Conservation (phyloP, 2,113 vertebrate species). For the Dissostichus mawsoni region DNA sequence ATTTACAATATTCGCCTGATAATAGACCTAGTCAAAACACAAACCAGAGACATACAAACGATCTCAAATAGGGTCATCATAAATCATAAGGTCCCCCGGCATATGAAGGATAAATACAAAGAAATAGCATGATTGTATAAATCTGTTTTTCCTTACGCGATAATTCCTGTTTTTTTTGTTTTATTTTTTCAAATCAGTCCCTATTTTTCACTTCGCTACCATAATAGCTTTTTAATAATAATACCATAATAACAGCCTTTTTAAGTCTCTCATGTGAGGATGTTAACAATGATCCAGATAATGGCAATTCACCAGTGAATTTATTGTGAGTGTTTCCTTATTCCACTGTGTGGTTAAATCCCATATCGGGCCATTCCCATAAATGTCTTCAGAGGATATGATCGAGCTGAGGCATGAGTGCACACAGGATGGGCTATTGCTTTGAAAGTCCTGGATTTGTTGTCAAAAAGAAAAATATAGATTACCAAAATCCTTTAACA, state of each 20-base stretch:
- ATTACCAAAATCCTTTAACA: not conserved
- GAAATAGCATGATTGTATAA: not conserved
- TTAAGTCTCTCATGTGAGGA: not conserved
- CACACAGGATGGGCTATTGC: not conserved
- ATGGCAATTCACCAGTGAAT: not conserved
- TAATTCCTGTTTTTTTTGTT: not conserved
- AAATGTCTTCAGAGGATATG: not conserved
- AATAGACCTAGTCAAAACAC: no score
- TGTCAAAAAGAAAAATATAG: constrained; percentile 1
- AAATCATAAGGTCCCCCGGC: not conserved
- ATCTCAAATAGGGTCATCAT: not conserved
- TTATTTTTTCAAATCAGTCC: not conserved
- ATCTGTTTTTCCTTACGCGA: not conserved
- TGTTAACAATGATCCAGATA: not conserved
- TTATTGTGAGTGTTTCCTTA: not conserved
- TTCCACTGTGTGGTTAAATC: not conserved
- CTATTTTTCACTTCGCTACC: not conserved
- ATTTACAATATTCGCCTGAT: no score
- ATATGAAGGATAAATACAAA: not conserved
- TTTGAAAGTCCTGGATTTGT: not conserved
- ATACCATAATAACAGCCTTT: not conserved
- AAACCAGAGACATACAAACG: not conserved
- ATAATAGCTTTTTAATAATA: not conserved
- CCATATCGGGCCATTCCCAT: not conserved
- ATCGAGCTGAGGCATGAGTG: not conserved